phyloP scores from a whole-genome alignment of 2,888 invertebrate species.

The Athripsodes cinereus region DNA sequence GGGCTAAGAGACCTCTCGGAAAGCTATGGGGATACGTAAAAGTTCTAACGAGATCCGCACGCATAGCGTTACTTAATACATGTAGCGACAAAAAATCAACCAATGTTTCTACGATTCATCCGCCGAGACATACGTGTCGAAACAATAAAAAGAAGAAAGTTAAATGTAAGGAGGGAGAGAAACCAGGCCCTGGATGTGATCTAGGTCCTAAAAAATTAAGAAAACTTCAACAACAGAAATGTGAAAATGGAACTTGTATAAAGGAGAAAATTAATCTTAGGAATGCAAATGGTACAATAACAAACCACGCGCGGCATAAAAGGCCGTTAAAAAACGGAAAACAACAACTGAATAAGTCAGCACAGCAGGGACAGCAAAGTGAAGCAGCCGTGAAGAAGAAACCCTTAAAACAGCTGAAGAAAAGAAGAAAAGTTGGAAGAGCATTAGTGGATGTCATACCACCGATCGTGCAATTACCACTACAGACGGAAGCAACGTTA shows the following conservation, averaged over 20 bases:
- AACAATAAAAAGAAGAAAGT: slow-evolving; percentile 39
- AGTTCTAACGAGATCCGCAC: slow-evolving; percentile 57
- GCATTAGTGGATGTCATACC: slow-evolving; percentile 42
- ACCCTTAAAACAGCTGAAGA: slow-evolving; percentile 20
- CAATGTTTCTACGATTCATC: slow-evolving; percentile 33
- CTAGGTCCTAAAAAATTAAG: slow-evolving; percentile 40
- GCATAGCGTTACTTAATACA: slow-evolving; percentile 31
- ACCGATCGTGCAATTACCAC: slow-evolving; percentile 12
- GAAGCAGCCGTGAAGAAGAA: slow-evolving; percentile 25
- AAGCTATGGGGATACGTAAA: slow-evolving; percentile 70
- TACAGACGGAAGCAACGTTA: slow-evolving; percentile 33
- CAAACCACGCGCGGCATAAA: slow-evolving; percentile 22
- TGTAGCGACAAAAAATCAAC: slow-evolving; percentile 11
- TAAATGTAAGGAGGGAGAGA: slow-evolving; percentile 33
- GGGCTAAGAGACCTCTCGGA: slow-evolving; percentile 60
- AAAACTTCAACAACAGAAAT: slow-evolving; percentile 38
- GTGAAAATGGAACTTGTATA: slow-evolving; percentile 4
- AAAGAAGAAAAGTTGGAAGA: slow-evolving; percentile 36
- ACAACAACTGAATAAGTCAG: slow-evolving; percentile 27
- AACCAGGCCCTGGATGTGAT: slow-evolving; percentile 28
- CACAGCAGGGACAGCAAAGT: slow-evolving; percentile 27
- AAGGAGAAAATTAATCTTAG: slow-evolving; percentile 15
- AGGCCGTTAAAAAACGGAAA: slow-evolving; percentile 30
- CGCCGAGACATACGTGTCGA: slow-evolving; percentile 38
- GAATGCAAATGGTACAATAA: slow-evolving; percentile 11